These are phyloP conservation scores for Cyphomyrus discorhynchus DNA, from an alignment of 2,113 vertebrate species.

Conservation along the genomic window DNA sequence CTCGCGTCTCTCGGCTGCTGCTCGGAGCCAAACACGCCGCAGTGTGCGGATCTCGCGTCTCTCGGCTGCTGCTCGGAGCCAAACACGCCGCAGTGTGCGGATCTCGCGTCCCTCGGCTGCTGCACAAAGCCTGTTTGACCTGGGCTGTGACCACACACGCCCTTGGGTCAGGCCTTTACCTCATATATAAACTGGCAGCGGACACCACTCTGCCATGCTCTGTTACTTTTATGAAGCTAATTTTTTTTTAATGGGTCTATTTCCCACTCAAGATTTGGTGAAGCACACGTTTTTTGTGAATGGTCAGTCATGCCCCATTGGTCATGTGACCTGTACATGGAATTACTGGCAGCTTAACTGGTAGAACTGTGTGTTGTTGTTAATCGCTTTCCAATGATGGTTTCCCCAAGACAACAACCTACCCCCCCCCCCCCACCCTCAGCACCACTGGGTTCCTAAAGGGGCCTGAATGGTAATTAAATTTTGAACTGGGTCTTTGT, in stretches of 20 bases:
- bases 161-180: not conserved
- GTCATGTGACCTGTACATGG: not conserved
- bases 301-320: slow-evolving; percentile 1
- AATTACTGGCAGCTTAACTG: not conserved
- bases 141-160: not conserved
- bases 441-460: not conserved
- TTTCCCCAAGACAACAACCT: not conserved
- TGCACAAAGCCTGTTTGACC: not conserved
- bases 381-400: not conserved
- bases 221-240: not conserved
- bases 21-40: too few species aligned
- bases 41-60: not conserved
- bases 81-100: not conserved
- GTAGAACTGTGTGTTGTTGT: not conserved
- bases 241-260: not conserved
- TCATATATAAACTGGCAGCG: not conserved
- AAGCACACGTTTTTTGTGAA: not conserved
- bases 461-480: not conserved
- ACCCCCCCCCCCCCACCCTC: not conserved
- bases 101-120: not conserved
- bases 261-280: not conserved
- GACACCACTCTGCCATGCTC: not conserved
- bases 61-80: not conserved
- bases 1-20: too few species aligned
- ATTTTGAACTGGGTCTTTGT: not conserved